Percentiles rank a stretch among this genome's conserved stretches.
These are phyloP conservation scores for Agapostemon virescens DNA, from an alignment of 2,888 invertebrate genomes.

Conservation along the genomic window DNA sequence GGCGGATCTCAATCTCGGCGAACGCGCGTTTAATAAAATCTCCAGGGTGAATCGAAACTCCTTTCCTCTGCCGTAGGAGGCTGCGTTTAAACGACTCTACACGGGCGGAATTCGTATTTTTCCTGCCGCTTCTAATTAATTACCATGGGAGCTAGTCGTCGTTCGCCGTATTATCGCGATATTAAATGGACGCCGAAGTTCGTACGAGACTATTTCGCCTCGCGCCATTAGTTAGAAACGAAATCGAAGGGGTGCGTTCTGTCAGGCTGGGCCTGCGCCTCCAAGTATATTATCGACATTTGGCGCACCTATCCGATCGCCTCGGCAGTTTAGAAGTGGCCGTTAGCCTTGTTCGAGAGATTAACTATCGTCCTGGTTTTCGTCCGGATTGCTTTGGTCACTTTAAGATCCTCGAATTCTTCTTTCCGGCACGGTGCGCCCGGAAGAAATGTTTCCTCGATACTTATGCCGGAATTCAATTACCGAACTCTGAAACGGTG, in stretches of 20 bases:
- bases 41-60: conserved; percentile 15
- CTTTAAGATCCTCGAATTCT: background rate
- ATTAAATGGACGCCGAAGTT: conserved; percentile 28
- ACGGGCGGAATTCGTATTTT: conserved; percentile 21
- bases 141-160: background rate
- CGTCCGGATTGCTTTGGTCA: conserved; percentile 13
- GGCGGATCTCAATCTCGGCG: conserved; percentile 49
- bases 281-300: conserved; percentile 64
- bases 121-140: background rate
- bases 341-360: conserved; percentile 67
- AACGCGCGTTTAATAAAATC: conserved; percentile 62
- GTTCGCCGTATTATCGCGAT: conserved; percentile 2
- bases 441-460: conserved; percentile 11
- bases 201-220: conserved; percentile 33
- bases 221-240: conserved; percentile 48
- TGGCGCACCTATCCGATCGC: conserved; percentile 62
- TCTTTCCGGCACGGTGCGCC: conserved; percentile 13
- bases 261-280: conserved; percentile 39
- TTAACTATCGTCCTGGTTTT: conserved; percentile 62
- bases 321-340: conserved; percentile 62
- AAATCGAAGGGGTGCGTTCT: conserved; percentile 53
- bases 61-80: background rate
- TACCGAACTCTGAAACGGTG: conserved; percentile 11
- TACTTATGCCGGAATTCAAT: conserved; percentile 16
- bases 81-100: conserved; percentile 13